phyloP scores from a whole-genome alignment of 2,113 vertebrate genomes.

The Peromyscus polionotus region DNA sequence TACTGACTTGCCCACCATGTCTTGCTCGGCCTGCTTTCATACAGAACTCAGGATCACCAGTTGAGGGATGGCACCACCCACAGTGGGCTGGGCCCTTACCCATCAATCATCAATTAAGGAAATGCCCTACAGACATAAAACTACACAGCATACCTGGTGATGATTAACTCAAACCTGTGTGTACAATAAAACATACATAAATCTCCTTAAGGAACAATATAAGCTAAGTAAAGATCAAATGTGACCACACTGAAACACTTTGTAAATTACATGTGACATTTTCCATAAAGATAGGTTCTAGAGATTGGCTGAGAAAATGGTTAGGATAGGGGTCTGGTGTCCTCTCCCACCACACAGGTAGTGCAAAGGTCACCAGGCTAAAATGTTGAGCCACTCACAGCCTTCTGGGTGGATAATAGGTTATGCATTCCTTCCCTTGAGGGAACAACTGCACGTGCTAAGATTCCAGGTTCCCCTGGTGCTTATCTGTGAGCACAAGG shows the following conservation, averaged over 20 bases:
- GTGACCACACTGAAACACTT: background rate
- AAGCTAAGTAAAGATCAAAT: background rate
- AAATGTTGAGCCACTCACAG: background rate
- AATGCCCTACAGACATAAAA: background rate
- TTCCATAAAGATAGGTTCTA: background rate
- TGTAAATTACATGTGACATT: background rate
- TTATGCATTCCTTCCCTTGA: background rate
- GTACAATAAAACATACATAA: background rate
- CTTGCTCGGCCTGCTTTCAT: background rate
- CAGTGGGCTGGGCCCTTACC: background rate
- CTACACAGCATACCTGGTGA: background rate
- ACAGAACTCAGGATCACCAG: background rate
- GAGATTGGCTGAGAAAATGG: background rate
- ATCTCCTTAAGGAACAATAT: background rate
- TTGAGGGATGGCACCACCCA: too few relatives aligned
- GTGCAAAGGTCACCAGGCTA: background rate
- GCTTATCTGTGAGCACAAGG: too few relatives aligned
- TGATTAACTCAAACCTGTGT: background rate
- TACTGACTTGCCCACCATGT: background rate
- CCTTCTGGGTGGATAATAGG: background rate
- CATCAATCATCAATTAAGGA: background rate
- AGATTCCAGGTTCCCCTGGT: background rate
- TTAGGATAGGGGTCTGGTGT: background rate
- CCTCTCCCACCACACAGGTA: background rate
- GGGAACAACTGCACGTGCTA: background rate